Evolutionary conservation across 2,113 vertebrate genomes (phyloP).

Genomic region (Lepidothrix coronata): DNA sequence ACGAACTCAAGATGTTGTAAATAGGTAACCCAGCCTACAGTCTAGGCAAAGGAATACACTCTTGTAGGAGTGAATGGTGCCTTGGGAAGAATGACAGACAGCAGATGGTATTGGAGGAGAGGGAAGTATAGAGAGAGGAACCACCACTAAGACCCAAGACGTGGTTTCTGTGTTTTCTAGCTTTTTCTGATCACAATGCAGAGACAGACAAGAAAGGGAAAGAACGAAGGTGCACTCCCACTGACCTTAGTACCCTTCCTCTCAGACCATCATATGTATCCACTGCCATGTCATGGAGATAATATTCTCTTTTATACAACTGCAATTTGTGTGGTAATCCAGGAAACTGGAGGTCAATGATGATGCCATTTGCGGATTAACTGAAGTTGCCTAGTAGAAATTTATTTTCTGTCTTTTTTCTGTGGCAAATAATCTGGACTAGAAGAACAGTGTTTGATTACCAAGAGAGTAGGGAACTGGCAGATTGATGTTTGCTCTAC

Average conservation of each 20-base stretch:
- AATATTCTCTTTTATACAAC: neutral
- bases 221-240: neutral
- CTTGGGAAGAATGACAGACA: neutral
- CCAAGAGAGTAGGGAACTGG: neutral
- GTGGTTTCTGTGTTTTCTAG: neutral
- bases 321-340: neutral
- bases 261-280: neutral
- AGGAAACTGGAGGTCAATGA: neutral
- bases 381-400: neutral
- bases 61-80: neutral
- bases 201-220: neutral
- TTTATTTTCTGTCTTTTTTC: neutral
- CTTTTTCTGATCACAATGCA: neutral
- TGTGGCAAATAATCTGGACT: neutral
- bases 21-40: neutral
- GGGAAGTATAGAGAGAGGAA: neutral
- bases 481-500: neutral
- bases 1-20: accelerated
- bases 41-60: neutral
- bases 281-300: neutral
- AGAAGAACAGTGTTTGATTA: neutral
- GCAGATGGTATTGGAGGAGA: neutral
- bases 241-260: neutral
- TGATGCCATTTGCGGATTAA: neutral
- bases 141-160: neutral